Conservation (phyloP, 2,113 vertebrate species). For the Candoia aspera region DNA sequence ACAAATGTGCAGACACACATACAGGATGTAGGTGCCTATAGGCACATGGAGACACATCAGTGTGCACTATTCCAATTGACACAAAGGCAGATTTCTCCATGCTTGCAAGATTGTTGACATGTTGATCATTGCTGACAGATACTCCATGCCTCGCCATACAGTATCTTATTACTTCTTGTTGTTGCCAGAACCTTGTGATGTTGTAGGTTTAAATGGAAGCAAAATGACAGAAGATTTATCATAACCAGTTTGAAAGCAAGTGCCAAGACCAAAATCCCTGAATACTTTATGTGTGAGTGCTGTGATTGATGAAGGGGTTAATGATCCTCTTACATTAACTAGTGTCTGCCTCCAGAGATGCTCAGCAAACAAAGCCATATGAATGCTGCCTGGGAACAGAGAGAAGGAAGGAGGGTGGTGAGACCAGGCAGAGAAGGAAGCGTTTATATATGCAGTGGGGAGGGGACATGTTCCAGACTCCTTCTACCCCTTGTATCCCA, state of each 20-base stretch:
- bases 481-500: fast-evolving
- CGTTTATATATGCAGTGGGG: not conserved
- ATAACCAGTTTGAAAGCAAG: not conserved
- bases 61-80: not conserved
- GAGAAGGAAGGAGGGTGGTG: slow-evolving; percentile 18
- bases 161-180: fast-evolving
- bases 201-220: not conserved
- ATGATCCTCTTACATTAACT: slow-evolving; percentile 38
- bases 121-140: not conserved
- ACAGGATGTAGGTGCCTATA: not conserved
- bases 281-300: fast-evolving
- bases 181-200: slow-evolving; percentile 6
- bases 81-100: not conserved
- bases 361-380: slow-evolving; percentile 34
- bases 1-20: fast-evolving
- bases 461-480: not conserved
- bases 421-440: slow-evolving; percentile 19
- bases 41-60: fast-evolving
- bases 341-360: slow-evolving; percentile 48
- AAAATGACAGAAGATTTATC: not conserved
- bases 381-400: slow-evolving; percentile 15
- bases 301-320: slow-evolving; percentile 38
- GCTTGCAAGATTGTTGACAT: not conserved
- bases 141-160: not conserved
- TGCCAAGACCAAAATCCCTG: not conserved